Base-by-base conservation (phyloP, 2,113 vertebrate species). In the Athene noctua region DNA sequence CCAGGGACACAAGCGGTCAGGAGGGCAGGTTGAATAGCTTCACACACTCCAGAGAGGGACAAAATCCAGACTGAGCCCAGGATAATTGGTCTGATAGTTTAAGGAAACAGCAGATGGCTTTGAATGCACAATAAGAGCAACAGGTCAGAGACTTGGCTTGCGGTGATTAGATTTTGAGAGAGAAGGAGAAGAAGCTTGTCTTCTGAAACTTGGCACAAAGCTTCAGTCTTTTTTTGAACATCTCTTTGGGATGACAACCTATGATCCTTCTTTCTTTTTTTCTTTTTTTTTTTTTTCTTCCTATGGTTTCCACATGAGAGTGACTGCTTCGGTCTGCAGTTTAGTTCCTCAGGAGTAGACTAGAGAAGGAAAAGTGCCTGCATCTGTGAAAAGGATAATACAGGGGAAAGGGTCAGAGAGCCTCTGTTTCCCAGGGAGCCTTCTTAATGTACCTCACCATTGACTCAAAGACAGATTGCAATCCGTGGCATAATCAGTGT, bases 1-100 rank as follows among this genome's bases (percentile, higher is more conserved):
- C 25, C 7, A 2, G 81, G 30, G 29, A 23, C 4, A 5, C 2
- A 3, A 46, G 51, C 0, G 0, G 44, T 23, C 8, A 3, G 42
- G 34, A 86, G 49, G 57, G 77, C 59, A 67, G 52, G 49, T 20
- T 91, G 77, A 84, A 62, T 13, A 80, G 40, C 52, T 92, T 86
- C 51, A 1, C 59, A 29, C 18, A 29, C 19, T 44, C 23, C 47
- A 40, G 36, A 80, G 47, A 80, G 34, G 23, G 40, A 49, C 61
- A 84, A 83, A 92, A 83, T 44, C n/a, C 58, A 71, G 67, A n/a
- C 66, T 55, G 58, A 70, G 27, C 11, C 55, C 83, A 61, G 34
- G 68, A 54, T 70, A 85, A 62, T 78, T 51, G 38, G 54, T 51
- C 90, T 88, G 82, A 40, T 86, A 61, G 51, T 63, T 92, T 52